Evolutionary conservation across 2,888 invertebrate species (phyloP).

Genomic region (Eledone cirrhosa): DNA sequence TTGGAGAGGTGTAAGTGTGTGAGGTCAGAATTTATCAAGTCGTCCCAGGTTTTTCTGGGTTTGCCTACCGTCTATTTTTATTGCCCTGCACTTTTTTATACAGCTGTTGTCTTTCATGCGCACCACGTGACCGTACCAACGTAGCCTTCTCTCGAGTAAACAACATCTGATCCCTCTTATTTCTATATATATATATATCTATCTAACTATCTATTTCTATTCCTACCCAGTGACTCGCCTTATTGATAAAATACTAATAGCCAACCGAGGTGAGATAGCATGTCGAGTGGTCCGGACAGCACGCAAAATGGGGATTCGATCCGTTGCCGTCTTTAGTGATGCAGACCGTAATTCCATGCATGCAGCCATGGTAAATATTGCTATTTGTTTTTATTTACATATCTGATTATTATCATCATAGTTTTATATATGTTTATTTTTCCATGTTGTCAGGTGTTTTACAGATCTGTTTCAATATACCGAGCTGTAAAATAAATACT

Average conservation of each 20-base stretch:
- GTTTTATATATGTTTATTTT: too few relatives aligned
- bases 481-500: background rate
- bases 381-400: conserved; percentile 26
- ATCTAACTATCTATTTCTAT: too few relatives aligned
- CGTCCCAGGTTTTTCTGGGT: too few relatives aligned
- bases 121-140: too few relatives aligned
- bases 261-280: conserved; percentile 68
- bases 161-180: too few relatives aligned
- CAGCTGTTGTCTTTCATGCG: too few relatives aligned
- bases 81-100: too few relatives aligned
- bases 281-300: conserved; percentile 79
- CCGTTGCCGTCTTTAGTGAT: conserved; percentile 96
- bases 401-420: conserved; percentile 6
- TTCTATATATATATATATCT: too few relatives aligned
- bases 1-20: too few relatives aligned
- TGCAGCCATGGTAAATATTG: conserved; percentile 62
- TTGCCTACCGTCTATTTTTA: too few relatives aligned
- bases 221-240: conserved; percentile 36
- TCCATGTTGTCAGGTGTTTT: background rate
- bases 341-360: conserved; percentile 81
- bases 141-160: too few relatives aligned
- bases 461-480: background rate
- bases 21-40: too few relatives aligned
- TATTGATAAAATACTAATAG: conserved; percentile 66
- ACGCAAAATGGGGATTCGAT: conserved; percentile 83